phyloP scores from a whole-genome alignment of 92 coral and sea anemone species.

The Phenganax subtilis region DNA sequence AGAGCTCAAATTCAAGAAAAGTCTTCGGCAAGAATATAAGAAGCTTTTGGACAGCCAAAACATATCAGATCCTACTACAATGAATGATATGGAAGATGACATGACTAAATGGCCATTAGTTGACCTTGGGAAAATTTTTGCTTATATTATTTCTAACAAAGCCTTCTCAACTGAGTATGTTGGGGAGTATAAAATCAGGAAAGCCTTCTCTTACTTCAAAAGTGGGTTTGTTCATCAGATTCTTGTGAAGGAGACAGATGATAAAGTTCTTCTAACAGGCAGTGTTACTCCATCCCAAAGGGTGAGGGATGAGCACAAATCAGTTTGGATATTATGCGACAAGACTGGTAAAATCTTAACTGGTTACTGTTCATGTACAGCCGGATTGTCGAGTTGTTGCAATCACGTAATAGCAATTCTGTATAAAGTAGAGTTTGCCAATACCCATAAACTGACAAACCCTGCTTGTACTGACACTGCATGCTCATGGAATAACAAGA shows the following conservation, averaged over 20 bases:
- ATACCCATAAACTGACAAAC: conserved; percentile 44
- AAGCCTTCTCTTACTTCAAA: conserved; percentile 47
- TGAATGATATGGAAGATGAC: conserved; percentile 39
- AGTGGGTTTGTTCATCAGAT: conserved; percentile 58
- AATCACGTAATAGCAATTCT: conserved; percentile 53
- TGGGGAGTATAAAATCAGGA: conserved; percentile 47
- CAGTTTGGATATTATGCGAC: too few species aligned
- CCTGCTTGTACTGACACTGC: conserved; percentile 48
- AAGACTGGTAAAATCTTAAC: conserved; percentile 48
- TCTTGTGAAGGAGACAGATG: conserved; percentile 18
- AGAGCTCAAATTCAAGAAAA: conserved; percentile 25
- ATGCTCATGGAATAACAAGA: conserved; percentile 47
- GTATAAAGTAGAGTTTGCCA: conserved; percentile 55
- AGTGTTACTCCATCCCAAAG: conserved; percentile 45
- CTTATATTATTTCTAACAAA: conserved; percentile 43
- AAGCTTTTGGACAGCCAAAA: background rate
- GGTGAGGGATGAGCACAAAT: conserved; percentile 37
- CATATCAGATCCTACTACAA: background rate
- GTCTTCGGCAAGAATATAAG: background rate
- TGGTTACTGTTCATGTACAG: conserved; percentile 52
- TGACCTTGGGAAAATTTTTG: conserved; percentile 35
- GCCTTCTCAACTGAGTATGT: conserved; percentile 50
- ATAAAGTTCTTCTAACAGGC: conserved; percentile 23
- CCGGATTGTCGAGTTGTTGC: conserved; percentile 51
- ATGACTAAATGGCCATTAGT: conserved; percentile 44